phyloP scores from a whole-genome alignment of 2,797 vertebrate genomes.

The Anguilla pacifica region DNA sequence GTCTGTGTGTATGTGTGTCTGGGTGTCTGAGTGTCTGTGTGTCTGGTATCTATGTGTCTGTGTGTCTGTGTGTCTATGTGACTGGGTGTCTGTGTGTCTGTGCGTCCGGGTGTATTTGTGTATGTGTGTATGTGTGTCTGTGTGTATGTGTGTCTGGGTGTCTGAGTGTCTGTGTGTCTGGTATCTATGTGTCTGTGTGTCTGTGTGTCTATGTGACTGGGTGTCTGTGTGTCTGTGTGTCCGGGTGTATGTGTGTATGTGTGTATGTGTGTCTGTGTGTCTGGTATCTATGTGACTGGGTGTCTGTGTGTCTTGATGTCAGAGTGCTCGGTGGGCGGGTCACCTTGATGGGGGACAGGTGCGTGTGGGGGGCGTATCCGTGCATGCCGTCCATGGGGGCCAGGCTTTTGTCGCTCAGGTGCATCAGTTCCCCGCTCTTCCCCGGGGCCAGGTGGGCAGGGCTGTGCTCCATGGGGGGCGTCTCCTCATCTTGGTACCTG shows the following conservation, averaged over 20 bases:
- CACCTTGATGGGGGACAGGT: constrained; percentile 90
- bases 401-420: constrained; percentile 90
- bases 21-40: not conserved
- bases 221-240: not conserved
- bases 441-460: constrained; percentile 91
- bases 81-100: not conserved
- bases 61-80: constrained; percentile 8
- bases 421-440: constrained; percentile 89
- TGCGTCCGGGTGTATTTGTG: not conserved
- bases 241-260: not conserved
- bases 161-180: not conserved
- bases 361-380: constrained; percentile 87
- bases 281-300: constrained; percentile 17
- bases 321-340: constrained; percentile 18
- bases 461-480: constrained; percentile 95
- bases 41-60: not conserved
- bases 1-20: not conserved
- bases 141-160: not conserved
- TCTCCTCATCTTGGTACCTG: constrained; percentile 98
- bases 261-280: not conserved
- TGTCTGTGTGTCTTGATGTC: not conserved
- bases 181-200: not conserved
- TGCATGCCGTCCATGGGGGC: constrained; percentile 87
- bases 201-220: not conserved
- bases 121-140: not conserved